Conservation (phyloP, 2,797 vertebrate genomes). For the Rhynchotus rufescens region DNA sequence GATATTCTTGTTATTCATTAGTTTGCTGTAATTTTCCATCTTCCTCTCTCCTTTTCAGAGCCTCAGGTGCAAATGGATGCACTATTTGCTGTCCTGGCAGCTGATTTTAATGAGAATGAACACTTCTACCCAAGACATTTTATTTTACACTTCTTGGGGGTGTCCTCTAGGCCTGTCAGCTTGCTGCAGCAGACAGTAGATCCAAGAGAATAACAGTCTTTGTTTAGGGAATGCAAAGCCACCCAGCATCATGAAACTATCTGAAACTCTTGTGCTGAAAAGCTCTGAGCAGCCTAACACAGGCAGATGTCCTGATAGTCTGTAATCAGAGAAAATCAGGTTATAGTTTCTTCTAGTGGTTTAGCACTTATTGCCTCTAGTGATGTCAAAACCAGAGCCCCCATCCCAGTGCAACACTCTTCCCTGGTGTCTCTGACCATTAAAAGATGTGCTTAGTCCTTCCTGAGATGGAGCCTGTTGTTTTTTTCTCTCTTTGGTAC, state of each 20-base stretch:
- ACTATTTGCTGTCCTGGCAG: slow-evolving; percentile 15
- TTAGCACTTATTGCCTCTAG: not conserved
- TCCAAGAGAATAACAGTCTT: not conserved
- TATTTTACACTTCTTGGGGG: slow-evolving; percentile 35
- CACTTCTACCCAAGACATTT: not conserved
- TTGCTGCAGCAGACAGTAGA: not conserved
- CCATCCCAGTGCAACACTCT: not conserved
- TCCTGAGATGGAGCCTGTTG: not conserved
- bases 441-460: rapidly evolving
- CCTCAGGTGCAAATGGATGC: slow-evolving; percentile 35
- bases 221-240: not conserved
- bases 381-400: not conserved
- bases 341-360: not conserved
- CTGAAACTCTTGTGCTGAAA: not conserved
- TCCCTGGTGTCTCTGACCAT: rapidly evolving
- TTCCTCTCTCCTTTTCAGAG: not conserved
- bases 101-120: slow-evolving; percentile 51
- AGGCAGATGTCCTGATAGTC: rapidly evolving
- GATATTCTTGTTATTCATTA: not conserved
- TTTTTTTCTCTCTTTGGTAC: not conserved
- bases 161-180: not conserved
- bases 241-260: not conserved
- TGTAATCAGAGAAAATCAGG: not conserved
- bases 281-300: not conserved
- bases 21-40: not conserved